These are phyloP conservation scores for Calcarius lapponicus DNA, from an alignment of 2,797 vertebrate genomes.

Conservation along the genomic window DNA sequence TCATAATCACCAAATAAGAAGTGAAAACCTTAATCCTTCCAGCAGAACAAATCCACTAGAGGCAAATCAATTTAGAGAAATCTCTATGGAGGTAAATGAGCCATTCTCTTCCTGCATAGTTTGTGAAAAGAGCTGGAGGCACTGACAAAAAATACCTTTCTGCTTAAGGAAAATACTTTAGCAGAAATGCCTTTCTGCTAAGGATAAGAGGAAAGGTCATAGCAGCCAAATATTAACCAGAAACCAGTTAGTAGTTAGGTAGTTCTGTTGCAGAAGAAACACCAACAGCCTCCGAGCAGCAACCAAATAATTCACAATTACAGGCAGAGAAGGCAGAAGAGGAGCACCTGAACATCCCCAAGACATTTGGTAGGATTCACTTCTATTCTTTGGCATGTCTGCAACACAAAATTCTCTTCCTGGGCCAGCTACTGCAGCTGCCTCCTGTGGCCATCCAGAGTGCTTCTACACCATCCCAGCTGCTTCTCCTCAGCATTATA, in stretches of 20 bases:
- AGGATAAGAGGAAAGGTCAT: background rate
- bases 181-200: background rate
- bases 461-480: background rate
- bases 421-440: background rate
- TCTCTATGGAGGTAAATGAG: background rate
- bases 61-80: constrained; percentile 7
- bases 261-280: background rate
- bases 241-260: background rate
- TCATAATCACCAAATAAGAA: background rate
- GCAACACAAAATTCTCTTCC: background rate
- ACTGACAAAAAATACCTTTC: background rate
- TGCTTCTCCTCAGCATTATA: background rate
- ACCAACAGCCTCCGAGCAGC: background rate
- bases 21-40: constrained; percentile 21
- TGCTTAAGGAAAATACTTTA: background rate
- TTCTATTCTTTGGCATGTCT: background rate
- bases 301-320: background rate
- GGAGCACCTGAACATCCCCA: background rate
- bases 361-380: background rate
- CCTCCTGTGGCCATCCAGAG: background rate
- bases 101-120: background rate
- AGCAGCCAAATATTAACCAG: background rate
- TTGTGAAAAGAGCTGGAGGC: background rate
- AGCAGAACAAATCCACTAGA: background rate
- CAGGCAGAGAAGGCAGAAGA: background rate